Conservation (phyloP, 2,113 vertebrate genomes). For the Poeciliopsis occidentalis region DNA sequence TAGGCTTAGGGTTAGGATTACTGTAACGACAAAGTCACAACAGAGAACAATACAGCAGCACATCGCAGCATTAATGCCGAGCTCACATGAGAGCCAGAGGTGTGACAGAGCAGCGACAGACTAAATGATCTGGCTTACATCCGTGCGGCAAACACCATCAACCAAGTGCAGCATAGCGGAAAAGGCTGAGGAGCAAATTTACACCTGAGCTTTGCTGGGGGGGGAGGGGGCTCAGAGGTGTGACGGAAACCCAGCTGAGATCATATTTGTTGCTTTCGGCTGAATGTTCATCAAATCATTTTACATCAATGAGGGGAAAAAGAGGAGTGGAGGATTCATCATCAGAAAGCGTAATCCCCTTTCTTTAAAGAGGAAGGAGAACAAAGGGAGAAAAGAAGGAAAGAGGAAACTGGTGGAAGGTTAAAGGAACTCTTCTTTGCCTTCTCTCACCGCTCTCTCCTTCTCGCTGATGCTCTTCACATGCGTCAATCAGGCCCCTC, state of each 20-base stretch:
- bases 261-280: slow-evolving; percentile 14
- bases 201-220: neutral
- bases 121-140: neutral
- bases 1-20: too few species aligned
- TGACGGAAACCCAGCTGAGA: slow-evolving; percentile 21
- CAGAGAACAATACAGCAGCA: neutral
- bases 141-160: neutral
- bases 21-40: neutral
- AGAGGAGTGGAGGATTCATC: slow-evolving; percentile 29
- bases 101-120: neutral
- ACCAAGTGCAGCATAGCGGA: neutral
- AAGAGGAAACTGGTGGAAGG: neutral
- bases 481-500: slow-evolving; percentile 10
- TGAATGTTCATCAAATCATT: slow-evolving; percentile 55
- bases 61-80: too few species aligned
- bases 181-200: slow-evolving; percentile 2
- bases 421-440: slow-evolving; percentile 8
- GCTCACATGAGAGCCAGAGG: neutral
- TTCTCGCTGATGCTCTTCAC: slow-evolving; percentile 12
- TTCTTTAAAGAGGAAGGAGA: slow-evolving; percentile 13
- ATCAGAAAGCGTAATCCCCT: slow-evolving; percentile 22
- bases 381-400: slow-evolving; percentile 24
- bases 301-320: neutral
- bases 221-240: neutral
- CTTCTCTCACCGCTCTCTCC: neutral